A percentile compares a stretch with the other conserved stretches of the same genome.
These are phyloP conservation scores for Lates japonicus DNA, from an alignment of 2,797 vertebrate species.

Conservation along the genomic window DNA sequence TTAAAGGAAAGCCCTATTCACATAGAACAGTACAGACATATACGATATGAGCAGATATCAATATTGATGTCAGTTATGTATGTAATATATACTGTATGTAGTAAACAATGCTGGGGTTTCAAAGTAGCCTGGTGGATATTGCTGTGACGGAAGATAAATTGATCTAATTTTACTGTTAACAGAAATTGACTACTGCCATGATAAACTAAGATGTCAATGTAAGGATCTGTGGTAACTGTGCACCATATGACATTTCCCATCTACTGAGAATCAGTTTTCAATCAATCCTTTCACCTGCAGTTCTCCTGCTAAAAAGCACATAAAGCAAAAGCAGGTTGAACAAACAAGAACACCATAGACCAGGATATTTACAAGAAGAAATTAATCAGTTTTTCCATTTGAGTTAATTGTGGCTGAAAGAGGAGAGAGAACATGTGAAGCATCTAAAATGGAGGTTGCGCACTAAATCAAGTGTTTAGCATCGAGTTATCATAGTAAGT, in stretches of 20 bases:
- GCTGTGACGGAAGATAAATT: neutral
- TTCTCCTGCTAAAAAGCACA: slow-evolving; percentile 11
- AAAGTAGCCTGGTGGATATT: neutral
- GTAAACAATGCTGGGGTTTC: neutral
- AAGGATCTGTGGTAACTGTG: neutral
- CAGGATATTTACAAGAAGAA: neutral
- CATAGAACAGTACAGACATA: neutral
- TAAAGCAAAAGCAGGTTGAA: neutral
- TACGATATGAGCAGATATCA: neutral
- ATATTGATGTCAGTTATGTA: neutral
- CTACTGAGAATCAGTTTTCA: slow-evolving; percentile 52
- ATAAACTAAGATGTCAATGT: neutral
- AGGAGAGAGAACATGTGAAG: neutral
- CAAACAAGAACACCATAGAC: neutral
- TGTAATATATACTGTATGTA: neutral
- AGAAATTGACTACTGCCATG: slow-evolving; percentile 9
- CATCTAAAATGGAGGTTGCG: neutral
- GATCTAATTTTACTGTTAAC: neutral
- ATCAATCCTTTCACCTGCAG: slow-evolving; percentile 21
- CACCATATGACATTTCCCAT: slow-evolving; percentile 4
- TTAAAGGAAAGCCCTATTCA: neutral
- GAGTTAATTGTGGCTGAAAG: neutral
- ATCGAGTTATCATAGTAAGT: neutral
- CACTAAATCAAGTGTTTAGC: neutral
- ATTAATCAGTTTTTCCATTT: neutral